Conservation (phyloP, 2,113 vertebrate genomes). For the Hymenochirus boettgeri region DNA sequence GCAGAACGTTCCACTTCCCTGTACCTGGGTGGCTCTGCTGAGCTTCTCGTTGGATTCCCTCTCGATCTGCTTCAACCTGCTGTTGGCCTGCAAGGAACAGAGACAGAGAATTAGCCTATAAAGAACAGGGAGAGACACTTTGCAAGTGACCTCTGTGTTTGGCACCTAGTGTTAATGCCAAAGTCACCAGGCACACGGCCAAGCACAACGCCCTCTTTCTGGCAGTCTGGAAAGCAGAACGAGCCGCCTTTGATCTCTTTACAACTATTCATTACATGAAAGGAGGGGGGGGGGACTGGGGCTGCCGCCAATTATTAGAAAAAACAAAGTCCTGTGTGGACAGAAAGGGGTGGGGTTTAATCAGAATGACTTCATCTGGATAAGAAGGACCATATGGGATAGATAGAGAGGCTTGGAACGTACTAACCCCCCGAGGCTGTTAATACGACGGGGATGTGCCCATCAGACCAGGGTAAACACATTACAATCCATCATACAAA, state of each 20-base stretch:
- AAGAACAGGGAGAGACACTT: conserved; percentile 61
- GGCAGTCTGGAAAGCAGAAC: conserved; percentile 72
- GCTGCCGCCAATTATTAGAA: conserved; percentile 74
- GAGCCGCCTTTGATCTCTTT: conserved; percentile 75
- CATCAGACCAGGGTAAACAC: too few species aligned
- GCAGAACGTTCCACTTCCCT: too few species aligned
- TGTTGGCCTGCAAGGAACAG: conserved; percentile 73
- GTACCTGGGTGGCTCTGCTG: conserved; percentile 84
- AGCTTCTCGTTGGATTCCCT: conserved; percentile 80
- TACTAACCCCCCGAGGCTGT: too few species aligned
- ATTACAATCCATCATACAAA: too few species aligned
- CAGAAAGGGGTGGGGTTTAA: conserved; percentile 32
- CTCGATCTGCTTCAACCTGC: conserved; percentile 81
- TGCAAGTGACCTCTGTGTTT: conserved; percentile 67
- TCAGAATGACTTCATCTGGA: conserved; percentile 37
- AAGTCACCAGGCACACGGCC: conserved; percentile 67
- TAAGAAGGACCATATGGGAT: too few species aligned
- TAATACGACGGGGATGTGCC: too few species aligned
- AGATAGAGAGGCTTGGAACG: too few species aligned
- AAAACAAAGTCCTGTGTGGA: conserved; percentile 64
- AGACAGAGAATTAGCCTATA: conserved; percentile 61
- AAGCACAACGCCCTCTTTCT: conserved; percentile 69
- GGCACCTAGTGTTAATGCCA: conserved; percentile 68
- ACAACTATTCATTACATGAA: conserved; percentile 92
- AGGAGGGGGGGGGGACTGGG: conserved; percentile 53